phyloP scores from a whole-genome alignment of 2,888 invertebrate genomes.

The Drosophila algonquin region DNA sequence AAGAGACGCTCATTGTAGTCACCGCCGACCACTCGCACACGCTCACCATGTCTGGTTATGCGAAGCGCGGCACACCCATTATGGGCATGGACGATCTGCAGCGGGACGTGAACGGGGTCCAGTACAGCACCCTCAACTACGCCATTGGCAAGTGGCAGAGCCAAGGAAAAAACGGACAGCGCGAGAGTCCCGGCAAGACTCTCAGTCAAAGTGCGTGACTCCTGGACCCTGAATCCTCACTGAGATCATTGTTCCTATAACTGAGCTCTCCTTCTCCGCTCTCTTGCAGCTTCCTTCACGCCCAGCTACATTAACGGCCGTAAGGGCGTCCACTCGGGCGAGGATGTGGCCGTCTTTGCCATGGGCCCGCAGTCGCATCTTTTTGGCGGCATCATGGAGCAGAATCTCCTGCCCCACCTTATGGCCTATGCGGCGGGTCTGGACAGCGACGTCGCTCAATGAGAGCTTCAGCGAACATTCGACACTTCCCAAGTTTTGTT shows the following conservation, averaged over 20 bases:
- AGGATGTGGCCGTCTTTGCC: conserved; percentile 91
- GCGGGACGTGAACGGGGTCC: conserved; percentile 75
- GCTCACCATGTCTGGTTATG: conserved; percentile 90
- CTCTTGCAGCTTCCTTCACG: conserved; percentile 57
- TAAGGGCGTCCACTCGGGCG: conserved; percentile 89
- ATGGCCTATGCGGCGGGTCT: conserved; percentile 90
- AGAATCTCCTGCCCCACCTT: conserved; percentile 90
- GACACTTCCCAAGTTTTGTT: conserved; percentile 5
- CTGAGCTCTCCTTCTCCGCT: background rate
- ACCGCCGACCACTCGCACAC: conserved; percentile 92
- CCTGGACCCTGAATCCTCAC: background rate
- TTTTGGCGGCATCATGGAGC: conserved; percentile 91
- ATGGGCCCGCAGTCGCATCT: conserved; percentile 91
- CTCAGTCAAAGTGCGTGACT: conserved; percentile 55
- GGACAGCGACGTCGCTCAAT: conserved; percentile 85
- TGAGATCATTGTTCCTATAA: background rate
- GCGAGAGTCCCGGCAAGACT: conserved; percentile 65
- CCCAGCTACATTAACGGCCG: conserved; percentile 73
- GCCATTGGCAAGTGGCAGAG: conserved; percentile 87
- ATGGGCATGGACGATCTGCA: conserved; percentile 82
- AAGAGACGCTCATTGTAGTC: conserved; percentile 91
- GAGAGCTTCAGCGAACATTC: conserved; percentile 10
- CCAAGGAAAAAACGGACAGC: conserved; percentile 58
- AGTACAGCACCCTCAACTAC: conserved; percentile 89
- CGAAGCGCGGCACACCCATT: conserved; percentile 85